A percentile compares a stretch with the other conserved stretches of the same genome.
Evolutionary conservation across 1,140 invertebrate genomes (phyloP).

Genomic region (Pachyrhynchus sulphureomaculatus): DNA sequence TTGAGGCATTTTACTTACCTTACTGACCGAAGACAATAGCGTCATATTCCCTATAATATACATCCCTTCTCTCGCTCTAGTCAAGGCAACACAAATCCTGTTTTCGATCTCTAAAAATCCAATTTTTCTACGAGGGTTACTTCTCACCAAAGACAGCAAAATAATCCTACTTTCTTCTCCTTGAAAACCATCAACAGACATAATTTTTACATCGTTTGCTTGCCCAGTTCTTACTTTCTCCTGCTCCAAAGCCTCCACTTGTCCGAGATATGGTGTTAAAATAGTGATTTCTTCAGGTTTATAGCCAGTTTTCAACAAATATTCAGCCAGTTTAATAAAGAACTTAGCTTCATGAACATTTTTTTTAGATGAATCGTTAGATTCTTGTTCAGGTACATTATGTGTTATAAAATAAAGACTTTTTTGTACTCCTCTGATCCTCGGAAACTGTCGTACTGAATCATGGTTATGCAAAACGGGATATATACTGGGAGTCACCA

Average conservation of each 20-base stretch:
- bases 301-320: conserved; percentile 64
- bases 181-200: conserved; percentile 80
- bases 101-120: conserved; percentile 78
- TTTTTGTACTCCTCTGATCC: conserved; percentile 54
- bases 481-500: conserved; percentile 66
- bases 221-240: conserved; percentile 34
- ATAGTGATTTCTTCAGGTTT: conserved; percentile 63
- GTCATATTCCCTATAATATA: conserved; percentile 59
- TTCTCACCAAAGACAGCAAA: conserved; percentile 79
- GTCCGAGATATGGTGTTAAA: conserved; percentile 66
- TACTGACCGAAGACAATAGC: conserved; percentile 30
- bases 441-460: conserved; percentile 54
- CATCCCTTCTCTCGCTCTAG: conserved; percentile 73
- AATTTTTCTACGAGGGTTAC: conserved; percentile 65
- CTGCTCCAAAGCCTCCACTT: conserved; percentile 54
- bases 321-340: conserved; percentile 57
- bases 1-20: too few relatives aligned
- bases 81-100: conserved; percentile 81
- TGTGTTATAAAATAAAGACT: conserved; percentile 67
- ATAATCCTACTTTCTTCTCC: conserved; percentile 86
- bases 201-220: conserved; percentile 57
- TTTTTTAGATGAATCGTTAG: conserved; percentile 56
- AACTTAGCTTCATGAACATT: conserved; percentile 65
- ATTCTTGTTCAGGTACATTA: conserved; percentile 51
- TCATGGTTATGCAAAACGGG: conserved; percentile 57